Evolutionary conservation across 2,797 vertebrate species (phyloP), one percentile per base, ranked within the genome.

Genomic region (Huso huso): DNA sequence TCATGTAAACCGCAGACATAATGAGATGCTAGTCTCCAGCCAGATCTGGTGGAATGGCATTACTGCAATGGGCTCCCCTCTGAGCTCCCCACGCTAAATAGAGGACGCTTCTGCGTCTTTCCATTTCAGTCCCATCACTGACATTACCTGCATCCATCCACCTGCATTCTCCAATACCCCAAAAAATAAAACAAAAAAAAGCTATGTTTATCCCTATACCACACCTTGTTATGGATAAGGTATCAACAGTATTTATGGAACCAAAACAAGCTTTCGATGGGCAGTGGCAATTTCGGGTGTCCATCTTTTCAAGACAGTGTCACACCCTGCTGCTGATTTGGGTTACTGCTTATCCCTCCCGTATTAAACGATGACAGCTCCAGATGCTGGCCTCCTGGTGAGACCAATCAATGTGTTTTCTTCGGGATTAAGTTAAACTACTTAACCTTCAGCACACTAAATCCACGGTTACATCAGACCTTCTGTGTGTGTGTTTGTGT

Each of bases 391-490:
- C 77, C 79, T 79, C 76, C 78, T 59, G 52, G 76, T 65, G 74
- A 85, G 83, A 88, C 82, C 87, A 91, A 92, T 89, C 88, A 88
- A 87, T 87, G 81, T 86, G 84, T 81, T 86, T 88, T 78, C 82
- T 87, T 6, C 37, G 89, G 37, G 93, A 94, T 94, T 94, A 92
- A 82, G 78, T 78, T 92, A 91, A 93, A 90, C 84, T 84, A 86
- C 90, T 94, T 93, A 90, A 81, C 83, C 58, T 15, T 77, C 82
- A 79, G 82, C 72, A 78, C 71, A 51, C 75, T 74, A 84, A 84
- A 83, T 85, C 83, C 82, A 83, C 72, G 72, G 73, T 69, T 74
- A 68, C 70, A 75, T 70, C 68, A 74, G 68, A 10, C 49, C 55
- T 60, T 72, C 69, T 76, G 70, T 77, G 75, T 77, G 77, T 73